phyloP scores from a whole-genome alignment of 2,113 vertebrate genomes.

The Charina bottae region DNA sequence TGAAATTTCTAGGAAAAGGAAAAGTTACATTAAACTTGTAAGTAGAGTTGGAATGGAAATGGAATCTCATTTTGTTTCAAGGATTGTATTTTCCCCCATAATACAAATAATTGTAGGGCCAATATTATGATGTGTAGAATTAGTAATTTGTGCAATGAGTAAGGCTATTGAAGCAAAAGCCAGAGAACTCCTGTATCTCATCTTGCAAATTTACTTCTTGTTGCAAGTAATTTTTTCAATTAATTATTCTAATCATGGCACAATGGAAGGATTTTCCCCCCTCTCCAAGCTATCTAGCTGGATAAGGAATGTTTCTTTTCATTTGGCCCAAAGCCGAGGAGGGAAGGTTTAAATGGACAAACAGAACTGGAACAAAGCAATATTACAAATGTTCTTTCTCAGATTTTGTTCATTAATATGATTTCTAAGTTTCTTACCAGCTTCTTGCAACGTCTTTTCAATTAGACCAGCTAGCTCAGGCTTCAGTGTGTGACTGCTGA shows the following conservation, averaged over 20 bases:
- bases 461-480: conserved; percentile 13
- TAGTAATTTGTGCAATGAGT: neutral
- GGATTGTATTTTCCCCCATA: neutral
- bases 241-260: neutral
- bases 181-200: neutral
- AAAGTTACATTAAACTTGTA: neutral
- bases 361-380: rapidly evolving
- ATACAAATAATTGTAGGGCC: neutral
- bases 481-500: conserved; percentile 16
- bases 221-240: neutral
- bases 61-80: neutral
- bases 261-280: neutral
- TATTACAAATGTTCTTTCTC: neutral
- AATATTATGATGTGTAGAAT: neutral
- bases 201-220: neutral
- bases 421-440: conserved; percentile 9
- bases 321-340: neutral
- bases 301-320: neutral
- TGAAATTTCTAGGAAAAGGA: conserved; percentile 51
- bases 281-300: neutral
- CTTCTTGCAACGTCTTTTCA: conserved; percentile 26
- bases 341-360: neutral
- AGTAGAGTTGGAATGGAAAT: neutral
- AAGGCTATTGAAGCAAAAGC: neutral
- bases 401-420: neutral